Base-by-base conservation (phyloP, 1,140 invertebrate genomes). In the Monomorium pharaonis region DNA sequence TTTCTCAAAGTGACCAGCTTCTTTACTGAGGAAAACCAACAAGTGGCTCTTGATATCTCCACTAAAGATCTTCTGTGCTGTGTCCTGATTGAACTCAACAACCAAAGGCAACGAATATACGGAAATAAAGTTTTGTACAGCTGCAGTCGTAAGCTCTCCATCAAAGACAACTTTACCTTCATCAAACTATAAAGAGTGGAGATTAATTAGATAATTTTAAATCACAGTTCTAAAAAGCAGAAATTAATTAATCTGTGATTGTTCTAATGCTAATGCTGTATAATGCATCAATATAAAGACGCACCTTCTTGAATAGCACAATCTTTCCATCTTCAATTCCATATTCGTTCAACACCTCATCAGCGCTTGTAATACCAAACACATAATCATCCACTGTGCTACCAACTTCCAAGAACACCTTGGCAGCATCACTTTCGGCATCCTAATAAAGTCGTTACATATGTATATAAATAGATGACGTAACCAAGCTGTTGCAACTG, bases 71-170 rank as follows among this genome's bases (percentile, higher is more conserved):
- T 99, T 99, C 89, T 98, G 97, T 6, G 99, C 99, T 47, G 98
- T 99, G 94, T 99, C 98, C 91, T 99, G 99, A 89, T 98, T 99
- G 96, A 99, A 99, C 94, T 99, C 99, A 75, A 99, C 97, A 90
- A 99, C 97, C 63, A 99, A 95, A 69, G 99, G 99, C 92, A 99
- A 95, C 83, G 98, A 97, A 92, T 99, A 97, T 21, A 97, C 95
- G 86, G 96, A 95, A 84, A 99, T 96, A 96, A 99, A 99, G 89
- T 97, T 97, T 93, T 97, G 97, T 65, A 99, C 93, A 49, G 94
- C 94, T 63, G 97, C 96, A 85, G 97, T 96, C 33, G 93, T 95
- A 18, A 97, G 90, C 91, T 98, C 97, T 37, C 96, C 98, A 0
- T 97, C 97, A 91, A 97, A 98, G 60, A 97, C 97, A 89, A 96